Evolutionary conservation across 2,888 invertebrate genomes (phyloP).

Genomic region (Gari tellinella): DNA sequence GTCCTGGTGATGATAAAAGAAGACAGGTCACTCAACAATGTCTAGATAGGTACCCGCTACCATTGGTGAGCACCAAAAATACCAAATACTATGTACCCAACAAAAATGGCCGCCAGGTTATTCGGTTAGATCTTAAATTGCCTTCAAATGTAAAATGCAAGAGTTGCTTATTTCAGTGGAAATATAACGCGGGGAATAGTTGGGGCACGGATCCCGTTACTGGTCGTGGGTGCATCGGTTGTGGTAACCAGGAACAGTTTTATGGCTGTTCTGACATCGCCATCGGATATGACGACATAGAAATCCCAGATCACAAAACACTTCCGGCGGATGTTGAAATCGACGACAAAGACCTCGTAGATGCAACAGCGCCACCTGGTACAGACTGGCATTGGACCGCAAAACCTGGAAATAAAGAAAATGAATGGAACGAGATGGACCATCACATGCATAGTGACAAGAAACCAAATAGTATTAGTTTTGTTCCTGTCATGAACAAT

Average conservation of each 20-base stretch:
- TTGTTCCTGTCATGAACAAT: constrained; percentile 52
- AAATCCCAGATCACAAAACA: constrained; percentile 43
- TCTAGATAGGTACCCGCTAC: constrained; percentile 70
- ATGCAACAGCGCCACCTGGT: constrained; percentile 15
- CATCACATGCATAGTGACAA: constrained; percentile 24
- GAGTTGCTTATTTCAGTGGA: constrained; percentile 78
- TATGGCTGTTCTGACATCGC: constrained; percentile 79
- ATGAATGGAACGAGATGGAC: constrained; percentile 28
- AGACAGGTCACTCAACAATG: constrained; percentile 78
- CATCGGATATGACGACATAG: constrained; percentile 71
- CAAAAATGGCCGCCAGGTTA: constrained; percentile 55
- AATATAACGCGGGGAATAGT: constrained; percentile 78
- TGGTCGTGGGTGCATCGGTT: constrained; percentile 70
- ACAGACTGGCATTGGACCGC: constrained; percentile 26
- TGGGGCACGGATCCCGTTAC: constrained; percentile 70
- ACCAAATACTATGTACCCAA: constrained; percentile 61
- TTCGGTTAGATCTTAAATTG: constrained; percentile 65
- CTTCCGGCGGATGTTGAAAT: constrained; percentile 56
- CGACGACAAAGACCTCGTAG: constrained; percentile 24
- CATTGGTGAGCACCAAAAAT: constrained; percentile 51
- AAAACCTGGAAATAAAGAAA: neutral
- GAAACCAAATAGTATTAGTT: constrained; percentile 35
- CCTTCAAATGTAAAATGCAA: constrained; percentile 67
- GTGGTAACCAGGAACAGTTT: constrained; percentile 78
- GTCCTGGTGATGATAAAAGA: constrained; percentile 73